Percentiles rank a stretch among this genome's conserved stretches.
Evolutionary conservation across 2,888 invertebrate genomes (phyloP).

Genomic region (Pachliopta kotzebuea): DNA sequence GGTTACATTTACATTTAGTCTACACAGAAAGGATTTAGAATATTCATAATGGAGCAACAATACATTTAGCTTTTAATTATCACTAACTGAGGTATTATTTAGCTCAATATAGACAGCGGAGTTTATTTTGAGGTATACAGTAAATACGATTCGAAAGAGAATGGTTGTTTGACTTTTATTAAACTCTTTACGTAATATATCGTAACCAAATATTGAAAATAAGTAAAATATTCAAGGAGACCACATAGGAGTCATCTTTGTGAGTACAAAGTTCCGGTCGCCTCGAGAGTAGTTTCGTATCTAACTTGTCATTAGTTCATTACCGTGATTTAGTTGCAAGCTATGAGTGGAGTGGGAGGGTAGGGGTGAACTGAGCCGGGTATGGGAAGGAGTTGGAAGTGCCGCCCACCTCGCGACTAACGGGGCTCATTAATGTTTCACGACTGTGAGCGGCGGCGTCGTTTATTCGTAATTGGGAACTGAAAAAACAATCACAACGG

Average conservation of each 20-base stretch:
- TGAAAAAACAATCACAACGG: slow-evolving; percentile 64
- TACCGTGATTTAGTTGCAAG: slow-evolving; percentile 62
- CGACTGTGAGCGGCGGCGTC: slow-evolving; percentile 56
- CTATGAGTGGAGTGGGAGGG: slow-evolving; percentile 11
- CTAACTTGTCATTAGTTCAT: slow-evolving; percentile 71
- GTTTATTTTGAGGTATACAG: not conserved
- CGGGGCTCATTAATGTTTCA: slow-evolving; percentile 71
- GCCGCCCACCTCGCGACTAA: slow-evolving; percentile 45
- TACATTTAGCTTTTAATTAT: not conserved
- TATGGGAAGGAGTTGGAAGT: slow-evolving; percentile 34
- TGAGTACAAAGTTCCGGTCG: slow-evolving; percentile 41
- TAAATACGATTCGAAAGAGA: not conserved
- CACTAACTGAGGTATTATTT: not conserved
- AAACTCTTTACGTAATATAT: not conserved
- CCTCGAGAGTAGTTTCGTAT: slow-evolving; percentile 46
- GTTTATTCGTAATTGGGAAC: slow-evolving; percentile 67
- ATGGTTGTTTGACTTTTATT: not conserved
- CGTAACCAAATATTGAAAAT: not conserved
- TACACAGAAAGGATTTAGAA: slow-evolving; percentile 16
- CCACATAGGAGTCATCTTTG: slow-evolving; percentile 2
- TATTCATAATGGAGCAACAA: slow-evolving; percentile 7
- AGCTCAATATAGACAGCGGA: not conserved
- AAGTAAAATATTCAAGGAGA: slow-evolving; percentile 15
- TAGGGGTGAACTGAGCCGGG: slow-evolving; percentile 16
- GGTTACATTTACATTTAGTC: slow-evolving; percentile 22